phyloP scores from a whole-genome alignment of 2,888 invertebrate genomes.

The Uropetala carovei region DNA sequence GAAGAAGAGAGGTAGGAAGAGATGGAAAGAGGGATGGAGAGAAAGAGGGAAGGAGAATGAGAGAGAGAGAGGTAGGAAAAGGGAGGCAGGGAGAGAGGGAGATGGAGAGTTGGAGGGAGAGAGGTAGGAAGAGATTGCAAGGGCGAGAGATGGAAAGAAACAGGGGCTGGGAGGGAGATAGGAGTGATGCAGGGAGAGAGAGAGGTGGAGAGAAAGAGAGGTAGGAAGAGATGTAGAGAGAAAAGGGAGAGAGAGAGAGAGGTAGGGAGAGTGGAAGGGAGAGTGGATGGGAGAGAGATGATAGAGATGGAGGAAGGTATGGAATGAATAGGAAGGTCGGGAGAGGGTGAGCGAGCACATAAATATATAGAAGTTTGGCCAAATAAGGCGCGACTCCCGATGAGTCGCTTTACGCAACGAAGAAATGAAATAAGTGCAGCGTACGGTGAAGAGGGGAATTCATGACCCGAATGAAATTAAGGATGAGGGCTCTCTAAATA shows the following conservation, averaged over 20 bases:
- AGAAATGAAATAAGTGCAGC: too few relatives aligned
- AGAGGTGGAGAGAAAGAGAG: too few relatives aligned
- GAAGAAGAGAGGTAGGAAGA: neutral
- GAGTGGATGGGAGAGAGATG: neutral
- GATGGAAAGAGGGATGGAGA: neutral
- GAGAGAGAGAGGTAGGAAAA: neutral
- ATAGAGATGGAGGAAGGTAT: neutral
- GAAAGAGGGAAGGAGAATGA: neutral
- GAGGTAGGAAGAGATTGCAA: too few relatives aligned
- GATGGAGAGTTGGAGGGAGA: neutral
- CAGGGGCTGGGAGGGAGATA: neutral
- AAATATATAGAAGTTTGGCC: too few relatives aligned
- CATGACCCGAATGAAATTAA: too few relatives aligned
- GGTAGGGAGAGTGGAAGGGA: neutral
- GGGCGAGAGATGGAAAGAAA: too few relatives aligned
- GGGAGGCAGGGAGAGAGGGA: neutral
- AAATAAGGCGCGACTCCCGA: too few relatives aligned
- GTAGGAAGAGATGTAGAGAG: neutral
- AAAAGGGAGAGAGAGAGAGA: neutral
- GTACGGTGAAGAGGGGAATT: too few relatives aligned
- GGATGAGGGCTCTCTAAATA: too few relatives aligned
- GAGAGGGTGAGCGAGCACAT: too few relatives aligned
- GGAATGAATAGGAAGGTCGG: too few relatives aligned
- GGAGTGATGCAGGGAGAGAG: neutral
- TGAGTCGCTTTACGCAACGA: too few relatives aligned